Evolutionary conservation across 2,888 invertebrate species (phyloP), one percentile per base, ranked within the genome.

Genomic region (Acanthopleura granulata): DNA sequence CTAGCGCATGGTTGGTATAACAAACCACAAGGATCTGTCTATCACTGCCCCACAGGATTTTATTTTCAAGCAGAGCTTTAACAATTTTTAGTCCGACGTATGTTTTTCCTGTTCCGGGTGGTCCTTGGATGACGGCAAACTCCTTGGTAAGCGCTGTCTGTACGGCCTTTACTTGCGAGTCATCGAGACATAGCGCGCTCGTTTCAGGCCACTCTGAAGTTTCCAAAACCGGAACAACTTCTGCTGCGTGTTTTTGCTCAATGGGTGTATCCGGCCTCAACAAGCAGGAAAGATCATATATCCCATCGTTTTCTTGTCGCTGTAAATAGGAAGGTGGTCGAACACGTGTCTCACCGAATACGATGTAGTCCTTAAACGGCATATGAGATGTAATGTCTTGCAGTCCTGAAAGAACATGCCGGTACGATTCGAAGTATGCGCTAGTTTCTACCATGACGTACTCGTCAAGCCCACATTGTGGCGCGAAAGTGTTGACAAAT

Each of bases 81-180:
- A 94, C 93, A 27, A 97, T 93, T 92, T 94, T 94, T 49, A 95
- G 91, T 0, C 96, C 96, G 77, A 96, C 89, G 88, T 93, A 94
- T 0, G 96, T 96, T 92, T 96, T 96, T 0, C 96, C 96, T 0
- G 96, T 96, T 1, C 96, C 96, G 0, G 96, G 96, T 0, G 96
- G 96, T 0, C 96, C 89, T 80, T 90, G 89, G 29, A 87, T 89
- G 66, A 90, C 77, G 6, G 88, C 84, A 29, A 90, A 75, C 74
- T 89, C 87, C 74, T 87, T 86, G 1, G 87, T 87, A 0, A 90
- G 75, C 0, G 89, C 87, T 49, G 80, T 78, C 69, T 85, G 76
- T 14, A 90, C 74, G 0, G 90, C 90, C 16, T 83, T 76, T 62
- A 82, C 79, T 72, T 89, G 90, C 15, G 86, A 86, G 3, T 82